Conservation (phyloP, 2,888 invertebrate species). For the Calephelis perditalis region DNA sequence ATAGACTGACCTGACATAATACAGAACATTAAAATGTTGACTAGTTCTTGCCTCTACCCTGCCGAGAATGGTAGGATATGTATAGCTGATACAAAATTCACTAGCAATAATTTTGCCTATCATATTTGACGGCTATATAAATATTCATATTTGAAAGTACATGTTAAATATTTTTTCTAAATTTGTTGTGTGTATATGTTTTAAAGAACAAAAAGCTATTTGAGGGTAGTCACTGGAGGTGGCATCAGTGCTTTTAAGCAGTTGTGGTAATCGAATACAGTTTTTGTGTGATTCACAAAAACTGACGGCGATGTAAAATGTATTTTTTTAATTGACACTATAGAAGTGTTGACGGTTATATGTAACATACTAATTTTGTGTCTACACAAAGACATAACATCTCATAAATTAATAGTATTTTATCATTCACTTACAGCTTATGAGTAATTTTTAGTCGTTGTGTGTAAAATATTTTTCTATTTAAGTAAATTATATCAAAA, state of each 20-base stretch:
- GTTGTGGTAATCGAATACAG: slow-evolving; percentile 3
- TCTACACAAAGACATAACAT: neutral
- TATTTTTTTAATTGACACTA: slow-evolving; percentile 8
- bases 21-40: too few relatives aligned
- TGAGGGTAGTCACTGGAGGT: neutral
- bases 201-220: too few relatives aligned
- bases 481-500: slow-evolving; percentile 23
- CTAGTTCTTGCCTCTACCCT: too few relatives aligned
- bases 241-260: slow-evolving; percentile 1
- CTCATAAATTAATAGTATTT: slow-evolving; percentile 2
- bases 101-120: too few relatives aligned
- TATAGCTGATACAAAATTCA: too few relatives aligned
- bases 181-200: too few relatives aligned
- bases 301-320: slow-evolving; percentile 1
- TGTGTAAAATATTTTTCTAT: slow-evolving; percentile 21
- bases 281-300: neutral
- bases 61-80: too few relatives aligned
- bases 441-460: slow-evolving; percentile 1
- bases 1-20: too few relatives aligned
- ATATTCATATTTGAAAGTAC: too few relatives aligned
- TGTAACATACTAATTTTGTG: slow-evolving; percentile 10
- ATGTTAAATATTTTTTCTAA: too few relatives aligned
- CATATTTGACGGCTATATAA: too few relatives aligned
- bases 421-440: slow-evolving; percentile 3
- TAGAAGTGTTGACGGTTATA: neutral